Base-by-base conservation (phyloP, 2,113 vertebrate genomes). In the Cebidichthys violaceus region DNA sequence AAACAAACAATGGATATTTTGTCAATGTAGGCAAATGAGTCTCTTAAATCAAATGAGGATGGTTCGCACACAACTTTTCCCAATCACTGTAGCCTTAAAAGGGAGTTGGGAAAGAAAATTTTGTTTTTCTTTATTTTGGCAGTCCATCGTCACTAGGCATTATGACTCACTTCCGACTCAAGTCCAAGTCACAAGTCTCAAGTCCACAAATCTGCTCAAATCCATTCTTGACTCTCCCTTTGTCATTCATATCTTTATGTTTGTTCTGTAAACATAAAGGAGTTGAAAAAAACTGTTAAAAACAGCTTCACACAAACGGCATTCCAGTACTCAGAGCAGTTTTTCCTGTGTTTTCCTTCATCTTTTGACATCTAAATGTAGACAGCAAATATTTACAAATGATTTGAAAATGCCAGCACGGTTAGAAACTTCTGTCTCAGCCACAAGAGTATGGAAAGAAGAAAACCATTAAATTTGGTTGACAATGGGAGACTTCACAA, bases 1-100 rank as follows among this genome's bases (percentile, higher is more conserved):
- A 89, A 88, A 92, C 88, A 92, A 92, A 92, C 84, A 89, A n/a
- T 35, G 29, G 70, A 66, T 90, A 92, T 92, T 89, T 90, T 89
- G 86, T 86, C 79, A 87, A 90, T 86, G 87, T 87, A 93, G 68
- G 93, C 92, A 93, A 94, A 93, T 90, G 24, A 91, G 76, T 35
- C 65, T 66, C 76, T 75, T 70, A 67, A 61, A 85, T 87, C 74
- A 85, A 87, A 81, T 86, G 59, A 54, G 37, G n/a, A 3, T 54
- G 41, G 70, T 81, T 87, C 62, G 59, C 85, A 84, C 54, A 39
- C 4, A 20, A 52, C 76, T 24, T 69, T 64, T 31, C 13, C 31
- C 60, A 72, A 71, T 70, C 57, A 79, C 31, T 22, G 62, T 35
- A 39, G 29, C 55, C 37, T 55, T 24, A 33, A 24, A 37, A 17